phyloP scores from a whole-genome alignment of 2,113 vertebrate genomes.

The Rutilus rutilus region DNA sequence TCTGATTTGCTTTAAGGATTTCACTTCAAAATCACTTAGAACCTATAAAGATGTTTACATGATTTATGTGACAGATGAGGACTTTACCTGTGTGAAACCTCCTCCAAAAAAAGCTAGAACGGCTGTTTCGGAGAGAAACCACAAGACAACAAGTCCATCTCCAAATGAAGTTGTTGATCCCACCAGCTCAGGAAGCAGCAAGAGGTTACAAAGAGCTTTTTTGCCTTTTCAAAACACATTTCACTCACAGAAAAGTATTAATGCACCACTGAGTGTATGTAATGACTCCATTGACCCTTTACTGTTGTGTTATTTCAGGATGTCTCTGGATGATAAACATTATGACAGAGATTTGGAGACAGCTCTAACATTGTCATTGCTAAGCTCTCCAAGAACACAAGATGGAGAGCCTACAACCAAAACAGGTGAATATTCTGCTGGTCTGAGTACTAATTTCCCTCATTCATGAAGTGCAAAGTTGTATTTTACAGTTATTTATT shows the following conservation, averaged over 20 bases:
- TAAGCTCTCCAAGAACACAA: conserved; percentile 45
- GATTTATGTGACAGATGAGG: conserved; percentile 79
- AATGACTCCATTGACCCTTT: no score
- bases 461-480: not conserved
- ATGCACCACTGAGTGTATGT: not conserved
- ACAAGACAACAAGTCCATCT: conserved; percentile 66
- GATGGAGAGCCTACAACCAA: conserved; percentile 9
- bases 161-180: conserved; percentile 64
- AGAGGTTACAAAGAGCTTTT: conserved; percentile 72
- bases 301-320: conserved; percentile 67
- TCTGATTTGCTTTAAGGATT: not conserved
- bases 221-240: not conserved
- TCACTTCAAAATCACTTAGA: not conserved
- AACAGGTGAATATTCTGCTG: conserved; percentile 54
- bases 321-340: conserved; percentile 82
- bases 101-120: conserved; percentile 83
- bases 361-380: conserved; percentile 83
- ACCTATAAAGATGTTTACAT: not conserved
- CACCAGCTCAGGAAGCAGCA: conserved; percentile 62
- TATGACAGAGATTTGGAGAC: conserved; percentile 85
- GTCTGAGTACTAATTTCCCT: not conserved
- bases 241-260: no score
- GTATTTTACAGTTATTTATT: not conserved
- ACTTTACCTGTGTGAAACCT: conserved; percentile 79
- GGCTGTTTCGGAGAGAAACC: conserved; percentile 65